These are phyloP conservation scores for Malaclemys terrapin DNA, from an alignment of 2,113 vertebrate species.

Conservation along the genomic window DNA sequence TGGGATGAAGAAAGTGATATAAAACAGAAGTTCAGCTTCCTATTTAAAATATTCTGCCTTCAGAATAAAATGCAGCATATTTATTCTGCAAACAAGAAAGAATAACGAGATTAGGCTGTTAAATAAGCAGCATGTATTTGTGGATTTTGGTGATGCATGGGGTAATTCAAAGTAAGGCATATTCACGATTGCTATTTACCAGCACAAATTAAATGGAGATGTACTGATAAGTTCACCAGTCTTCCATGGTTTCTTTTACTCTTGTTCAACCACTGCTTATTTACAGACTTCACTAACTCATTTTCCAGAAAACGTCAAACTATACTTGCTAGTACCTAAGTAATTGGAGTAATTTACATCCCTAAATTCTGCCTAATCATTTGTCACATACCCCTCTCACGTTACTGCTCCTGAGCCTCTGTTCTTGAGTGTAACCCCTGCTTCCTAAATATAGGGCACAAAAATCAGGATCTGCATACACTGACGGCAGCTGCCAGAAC, in stretches of 20 bases:
- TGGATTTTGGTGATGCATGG: background rate
- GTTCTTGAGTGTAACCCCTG: background rate
- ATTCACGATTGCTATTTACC: background rate
- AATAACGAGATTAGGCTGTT: background rate
- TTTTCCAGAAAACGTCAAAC: background rate
- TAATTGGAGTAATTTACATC: background rate
- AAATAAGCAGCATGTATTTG: background rate
- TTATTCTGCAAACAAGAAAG: background rate
- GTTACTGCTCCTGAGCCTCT: background rate
- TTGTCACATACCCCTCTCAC: background rate
- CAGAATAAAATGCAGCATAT: background rate
- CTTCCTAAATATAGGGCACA: background rate
- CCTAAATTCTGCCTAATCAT: background rate
- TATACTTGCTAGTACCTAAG: background rate
- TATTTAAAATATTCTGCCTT: background rate
- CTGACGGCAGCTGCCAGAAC: background rate
- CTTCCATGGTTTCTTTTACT: rapidly evolving
- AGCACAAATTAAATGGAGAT: background rate
- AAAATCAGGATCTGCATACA: background rate
- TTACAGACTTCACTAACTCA: background rate
- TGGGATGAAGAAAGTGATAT: background rate
- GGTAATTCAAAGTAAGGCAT: background rate
- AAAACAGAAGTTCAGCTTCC: background rate
- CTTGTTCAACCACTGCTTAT: background rate
- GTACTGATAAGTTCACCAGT: background rate